Evolutionary conservation across 2,113 vertebrate species (phyloP).

Genomic region (Gavia stellata): DNA sequence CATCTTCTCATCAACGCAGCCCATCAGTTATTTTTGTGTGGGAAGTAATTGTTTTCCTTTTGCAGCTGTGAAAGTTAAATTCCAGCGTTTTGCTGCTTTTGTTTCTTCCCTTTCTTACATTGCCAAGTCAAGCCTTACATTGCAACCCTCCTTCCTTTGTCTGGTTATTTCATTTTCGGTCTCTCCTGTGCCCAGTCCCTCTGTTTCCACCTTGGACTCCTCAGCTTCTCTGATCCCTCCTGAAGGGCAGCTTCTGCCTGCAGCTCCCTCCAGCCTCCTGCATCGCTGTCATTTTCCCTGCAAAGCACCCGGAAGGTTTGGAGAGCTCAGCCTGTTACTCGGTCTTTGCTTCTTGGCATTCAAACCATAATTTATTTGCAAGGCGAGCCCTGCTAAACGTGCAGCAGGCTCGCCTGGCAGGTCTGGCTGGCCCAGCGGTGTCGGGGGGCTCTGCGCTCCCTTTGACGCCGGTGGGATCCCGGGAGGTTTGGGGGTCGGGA

Average conservation of each 20-base stretch:
- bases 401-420: fast-evolving
- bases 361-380: neutral
- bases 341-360: neutral
- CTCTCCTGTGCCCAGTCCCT: neutral
- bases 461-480: fast-evolving
- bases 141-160: neutral
- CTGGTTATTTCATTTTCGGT: neutral
- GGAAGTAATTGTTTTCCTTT: conserved; percentile 37
- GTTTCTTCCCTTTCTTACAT: neutral
- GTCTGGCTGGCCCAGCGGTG: fast-evolving
- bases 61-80: conserved; percentile 47
- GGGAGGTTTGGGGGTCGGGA: neutral
- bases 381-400: neutral
- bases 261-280: neutral
- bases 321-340: neutral
- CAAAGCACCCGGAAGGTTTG: neutral
- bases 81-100: conserved; percentile 7
- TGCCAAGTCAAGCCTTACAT: neutral
- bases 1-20: conserved; percentile 19
- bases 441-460: neutral
- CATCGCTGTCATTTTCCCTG: fast-evolving
- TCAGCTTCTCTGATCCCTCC: neutral
- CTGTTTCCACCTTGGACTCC: neutral
- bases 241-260: neutral
- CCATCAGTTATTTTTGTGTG: conserved; percentile 30